A percentile compares a stretch with the other conserved stretches of the same genome.
phyloP scores from a whole-genome alignment of 2,888 invertebrate genomes.

The Scaptodrosophila latifasciaeformis region DNA sequence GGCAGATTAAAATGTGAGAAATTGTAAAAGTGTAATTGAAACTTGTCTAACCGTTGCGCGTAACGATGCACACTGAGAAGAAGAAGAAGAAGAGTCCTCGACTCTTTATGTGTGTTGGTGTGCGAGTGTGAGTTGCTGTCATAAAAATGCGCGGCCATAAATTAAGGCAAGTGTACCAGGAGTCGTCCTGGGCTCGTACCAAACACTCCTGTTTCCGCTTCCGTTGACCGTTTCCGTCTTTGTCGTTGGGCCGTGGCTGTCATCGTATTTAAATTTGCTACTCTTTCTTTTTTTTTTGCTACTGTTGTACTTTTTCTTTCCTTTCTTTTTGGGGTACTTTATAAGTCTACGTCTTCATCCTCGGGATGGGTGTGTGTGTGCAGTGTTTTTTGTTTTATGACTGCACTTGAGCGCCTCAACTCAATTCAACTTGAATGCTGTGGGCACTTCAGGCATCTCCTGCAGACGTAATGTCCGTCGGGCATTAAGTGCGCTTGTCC shows the following conservation, averaged over 20 bases:
- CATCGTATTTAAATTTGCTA: conserved; percentile 61
- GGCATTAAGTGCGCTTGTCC: conserved; percentile 41
- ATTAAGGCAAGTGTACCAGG: conserved; percentile 52
- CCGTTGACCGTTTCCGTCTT: conserved; percentile 51
- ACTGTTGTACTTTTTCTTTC: not conserved
- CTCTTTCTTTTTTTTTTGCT: conserved; percentile 16
- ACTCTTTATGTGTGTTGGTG: conserved; percentile 17
- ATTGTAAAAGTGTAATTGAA: conserved; percentile 68
- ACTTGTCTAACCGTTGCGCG: conserved; percentile 57
- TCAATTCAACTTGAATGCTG: conserved; percentile 1
- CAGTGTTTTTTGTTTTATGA: conserved; percentile 43
- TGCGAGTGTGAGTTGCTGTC: conserved; percentile 52
- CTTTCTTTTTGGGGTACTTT: too few species aligned
- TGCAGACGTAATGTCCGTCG: conserved; percentile 39
- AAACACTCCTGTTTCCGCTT: conserved; percentile 37
- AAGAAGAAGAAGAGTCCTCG: conserved; percentile 28
- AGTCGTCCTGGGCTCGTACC: conserved; percentile 34
- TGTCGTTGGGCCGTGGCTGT: conserved; percentile 26
- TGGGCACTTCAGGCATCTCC: not conserved
- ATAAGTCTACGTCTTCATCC: too few species aligned
- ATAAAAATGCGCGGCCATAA: conserved; percentile 66
- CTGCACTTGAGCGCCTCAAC: conserved; percentile 48
- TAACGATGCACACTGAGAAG: conserved; percentile 11
- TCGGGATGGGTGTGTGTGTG: too few species aligned
- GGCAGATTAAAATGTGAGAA: conserved; percentile 66